phyloP scores from a whole-genome alignment of 2,113 vertebrate species.

The Oophaga pumilio region DNA sequence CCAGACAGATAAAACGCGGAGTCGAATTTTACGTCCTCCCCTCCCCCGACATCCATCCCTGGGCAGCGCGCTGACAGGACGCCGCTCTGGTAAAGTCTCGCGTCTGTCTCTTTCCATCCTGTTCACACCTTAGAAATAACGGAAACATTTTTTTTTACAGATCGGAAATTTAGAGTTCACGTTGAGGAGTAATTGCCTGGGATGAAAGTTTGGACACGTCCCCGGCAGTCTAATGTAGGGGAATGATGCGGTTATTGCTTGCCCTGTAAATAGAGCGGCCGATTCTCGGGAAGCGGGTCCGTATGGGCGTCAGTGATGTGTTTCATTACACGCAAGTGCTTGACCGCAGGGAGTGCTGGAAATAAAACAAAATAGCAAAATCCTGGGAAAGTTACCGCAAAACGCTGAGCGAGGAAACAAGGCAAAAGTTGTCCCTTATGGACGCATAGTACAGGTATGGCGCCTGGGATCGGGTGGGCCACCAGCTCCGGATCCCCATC shows the following conservation, averaged over 20 bases:
- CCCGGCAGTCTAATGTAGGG: slow-evolving; percentile 32
- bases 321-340: slow-evolving; percentile 12
- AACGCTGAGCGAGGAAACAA: neutral
- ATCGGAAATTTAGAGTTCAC: slow-evolving; percentile 38
- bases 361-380: neutral
- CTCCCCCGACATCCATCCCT: neutral
- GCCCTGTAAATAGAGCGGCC: neutral
- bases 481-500: neutral
- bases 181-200: slow-evolving; percentile 6
- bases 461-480: too few species aligned
- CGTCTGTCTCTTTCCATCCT: slow-evolving; percentile 24
- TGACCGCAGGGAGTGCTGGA: neutral
- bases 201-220: slow-evolving; percentile 33
- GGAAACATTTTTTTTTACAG: slow-evolving; percentile 14
- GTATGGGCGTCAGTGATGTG: slow-evolving; percentile 3
- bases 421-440: neutral
- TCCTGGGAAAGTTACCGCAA: neutral
- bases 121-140: slow-evolving; percentile 51
- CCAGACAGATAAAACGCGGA: neutral
- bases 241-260: slow-evolving; percentile 25
- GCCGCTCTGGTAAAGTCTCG: neutral
- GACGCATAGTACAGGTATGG: neutral
- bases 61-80: slow-evolving; percentile 26
- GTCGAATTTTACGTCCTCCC: neutral
- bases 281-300: neutral